phyloP scores from a whole-genome alignment of 2,888 invertebrate species.

The Brenthis daphne region DNA sequence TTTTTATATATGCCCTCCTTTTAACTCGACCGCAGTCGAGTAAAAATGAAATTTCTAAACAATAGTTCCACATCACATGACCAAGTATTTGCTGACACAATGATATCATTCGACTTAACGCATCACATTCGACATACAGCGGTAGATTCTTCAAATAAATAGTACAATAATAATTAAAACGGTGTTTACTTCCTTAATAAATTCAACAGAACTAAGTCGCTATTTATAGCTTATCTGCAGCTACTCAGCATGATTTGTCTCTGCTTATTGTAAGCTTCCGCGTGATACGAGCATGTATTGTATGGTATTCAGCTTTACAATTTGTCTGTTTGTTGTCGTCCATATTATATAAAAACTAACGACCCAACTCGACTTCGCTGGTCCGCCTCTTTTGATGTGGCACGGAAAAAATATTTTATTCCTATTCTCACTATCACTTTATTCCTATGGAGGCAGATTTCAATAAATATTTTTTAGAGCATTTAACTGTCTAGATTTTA shows the following conservation, averaged over 20 bases:
- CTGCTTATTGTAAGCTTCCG: neutral
- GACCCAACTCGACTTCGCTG: too few relatives aligned
- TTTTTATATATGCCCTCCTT: too few relatives aligned
- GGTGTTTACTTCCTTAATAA: neutral
- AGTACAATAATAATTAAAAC: conserved; percentile 8
- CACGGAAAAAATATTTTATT: too few relatives aligned
- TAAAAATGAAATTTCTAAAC: neutral
- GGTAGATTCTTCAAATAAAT: conserved; percentile 4
- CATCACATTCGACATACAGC: neutral
- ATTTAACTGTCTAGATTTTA: too few relatives aligned
- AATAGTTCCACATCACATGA: neutral
- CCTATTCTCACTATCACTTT: too few relatives aligned
- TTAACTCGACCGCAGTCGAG: too few relatives aligned
- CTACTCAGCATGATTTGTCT: neutral
- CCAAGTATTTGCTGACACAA: neutral
- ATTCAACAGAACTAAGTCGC: neutral
- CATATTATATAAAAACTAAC: too few relatives aligned
- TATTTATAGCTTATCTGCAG: conserved; percentile 2
- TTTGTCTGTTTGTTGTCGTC: too few relatives aligned
- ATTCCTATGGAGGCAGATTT: too few relatives aligned
- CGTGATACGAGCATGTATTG: neutral
- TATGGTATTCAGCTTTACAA: too few relatives aligned
- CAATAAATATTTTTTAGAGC: too few relatives aligned
- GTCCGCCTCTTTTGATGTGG: too few relatives aligned
- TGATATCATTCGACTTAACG: neutral